A percentile compares a stretch with the other conserved stretches of the same genome.
These are phyloP conservation scores for Atta cephalotes DNA, from an alignment of 1,140 invertebrate genomes.

Conservation along the genomic window DNA sequence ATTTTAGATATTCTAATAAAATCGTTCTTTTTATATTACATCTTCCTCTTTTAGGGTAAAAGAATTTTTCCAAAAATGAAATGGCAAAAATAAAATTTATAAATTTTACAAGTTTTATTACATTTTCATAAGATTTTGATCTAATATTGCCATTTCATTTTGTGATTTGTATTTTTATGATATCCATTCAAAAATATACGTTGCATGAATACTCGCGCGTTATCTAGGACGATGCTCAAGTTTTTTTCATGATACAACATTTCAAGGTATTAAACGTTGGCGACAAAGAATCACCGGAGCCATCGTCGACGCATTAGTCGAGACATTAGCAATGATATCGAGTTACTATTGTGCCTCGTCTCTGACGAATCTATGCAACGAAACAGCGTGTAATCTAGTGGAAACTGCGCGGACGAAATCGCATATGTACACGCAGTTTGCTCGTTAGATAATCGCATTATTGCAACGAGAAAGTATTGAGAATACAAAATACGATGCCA, in stretches of 20 bases:
- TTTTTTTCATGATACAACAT: conserved; percentile 33
- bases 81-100: background rate
- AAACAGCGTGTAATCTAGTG: conserved; percentile 72
- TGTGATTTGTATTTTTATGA: background rate
- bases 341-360: conserved; percentile 66
- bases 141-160: background rate
- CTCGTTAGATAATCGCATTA: conserved; percentile 56
- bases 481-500: conserved; percentile 46
- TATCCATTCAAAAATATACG: background rate
- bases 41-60: background rate
- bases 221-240: background rate
- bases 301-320: conserved; percentile 67
- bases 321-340: conserved; percentile 74
- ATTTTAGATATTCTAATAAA: too few relatives aligned
- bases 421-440: conserved; percentile 41
- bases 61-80: background rate
- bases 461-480: conserved; percentile 44
- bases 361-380: conserved; percentile 66
- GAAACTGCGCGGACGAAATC: conserved; percentile 66
- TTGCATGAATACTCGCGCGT: background rate
- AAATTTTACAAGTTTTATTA: background rate
- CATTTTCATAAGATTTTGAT: background rate
- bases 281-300: conserved; percentile 3
- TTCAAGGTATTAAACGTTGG: conserved; percentile 20
- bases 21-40: background rate